Base-by-base conservation (phyloP, 2,888 invertebrate species). In the Molanna angustata region DNA sequence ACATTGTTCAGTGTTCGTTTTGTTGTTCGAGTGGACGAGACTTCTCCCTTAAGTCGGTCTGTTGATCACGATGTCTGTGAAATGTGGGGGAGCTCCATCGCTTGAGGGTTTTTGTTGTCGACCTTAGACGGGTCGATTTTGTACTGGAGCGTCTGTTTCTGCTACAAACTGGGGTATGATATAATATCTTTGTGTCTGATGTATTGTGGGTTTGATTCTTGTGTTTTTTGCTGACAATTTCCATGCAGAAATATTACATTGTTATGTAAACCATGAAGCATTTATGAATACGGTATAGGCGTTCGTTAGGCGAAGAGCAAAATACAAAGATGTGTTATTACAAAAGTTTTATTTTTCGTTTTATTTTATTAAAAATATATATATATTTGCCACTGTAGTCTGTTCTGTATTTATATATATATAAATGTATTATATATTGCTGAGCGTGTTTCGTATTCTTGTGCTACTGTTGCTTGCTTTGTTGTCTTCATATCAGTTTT, bases 171-270 rank as follows among this genome's bases (percentile, higher is more conserved):
- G n/a, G n/a, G n/a, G n/a, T n/a, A n/a, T n/a, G n/a, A n/a, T n/a
- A n/a, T n/a, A n/a, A n/a, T n/a, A n/a, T n/a, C n/a, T n/a, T n/a
- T 9, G 19, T 44, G 32, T 44, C 44, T 20, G 18, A 27, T 27
- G 27, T 27, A 27, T 27, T 27, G 27, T 27, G 11, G 21, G n/a
- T 20, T 33, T 46, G 27, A 16, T 22, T 9, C 9, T 11, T 20
- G 32, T 40, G 49, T 48, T 31, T 22, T 40, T 40, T 14, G 52
- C 45, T 52, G 40, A 20, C 32, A 20, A 19, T 32, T 22, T 40
- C 44, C 52, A 52, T 52, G 52, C 52, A 46, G 40, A 22, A 52
- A 21, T 52, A 43, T 49, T 49, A 41, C 32, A 17, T n/a, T 31
- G 43, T 49, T 42, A 43, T 43, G 43, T 42, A 44, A 37, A 51